Conservation (phyloP, 2,113 vertebrate genomes). For the Gnathonemus longibarbis region DNA sequence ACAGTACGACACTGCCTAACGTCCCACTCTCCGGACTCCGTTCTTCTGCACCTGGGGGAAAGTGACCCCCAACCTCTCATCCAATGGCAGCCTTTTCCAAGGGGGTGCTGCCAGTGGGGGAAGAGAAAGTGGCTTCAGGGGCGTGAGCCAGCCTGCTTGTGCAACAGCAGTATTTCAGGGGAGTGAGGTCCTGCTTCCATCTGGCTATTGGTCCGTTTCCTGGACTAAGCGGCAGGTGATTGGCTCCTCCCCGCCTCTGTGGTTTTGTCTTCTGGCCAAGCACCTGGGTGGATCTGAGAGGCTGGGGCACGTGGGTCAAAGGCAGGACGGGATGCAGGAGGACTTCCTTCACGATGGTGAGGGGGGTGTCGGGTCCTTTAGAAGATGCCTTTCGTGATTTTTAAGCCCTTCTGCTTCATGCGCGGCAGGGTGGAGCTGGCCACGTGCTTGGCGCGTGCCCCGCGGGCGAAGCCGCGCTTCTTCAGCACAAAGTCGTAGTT, state of each 20-base stretch:
- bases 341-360: background rate
- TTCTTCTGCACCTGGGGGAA: background rate
- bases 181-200: background rate
- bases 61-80: background rate
- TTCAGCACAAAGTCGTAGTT: constrained; percentile 97
- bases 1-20: background rate
- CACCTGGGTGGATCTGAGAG: background rate
- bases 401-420: constrained; percentile 97
- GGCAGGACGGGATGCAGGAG: background rate
- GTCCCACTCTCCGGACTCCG: background rate
- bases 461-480: constrained; percentile 75
- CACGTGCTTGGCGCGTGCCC: constrained; percentile 77
- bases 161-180: background rate
- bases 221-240: background rate
- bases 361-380: constrained; percentile 51
- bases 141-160: background rate
- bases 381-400: constrained; percentile 97
- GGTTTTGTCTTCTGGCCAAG: background rate
- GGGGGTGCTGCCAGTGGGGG: background rate
- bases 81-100: background rate
- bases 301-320: background rate
- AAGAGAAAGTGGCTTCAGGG: background rate
- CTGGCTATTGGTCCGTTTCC: background rate
- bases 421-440: constrained; percentile 91
- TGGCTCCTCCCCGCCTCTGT: background rate